Percentiles rank a stretch among this genome's conserved stretches.
Evolutionary conservation across 2,797 vertebrate genomes (phyloP).

Genomic region (Psittacula derbiana): DNA sequence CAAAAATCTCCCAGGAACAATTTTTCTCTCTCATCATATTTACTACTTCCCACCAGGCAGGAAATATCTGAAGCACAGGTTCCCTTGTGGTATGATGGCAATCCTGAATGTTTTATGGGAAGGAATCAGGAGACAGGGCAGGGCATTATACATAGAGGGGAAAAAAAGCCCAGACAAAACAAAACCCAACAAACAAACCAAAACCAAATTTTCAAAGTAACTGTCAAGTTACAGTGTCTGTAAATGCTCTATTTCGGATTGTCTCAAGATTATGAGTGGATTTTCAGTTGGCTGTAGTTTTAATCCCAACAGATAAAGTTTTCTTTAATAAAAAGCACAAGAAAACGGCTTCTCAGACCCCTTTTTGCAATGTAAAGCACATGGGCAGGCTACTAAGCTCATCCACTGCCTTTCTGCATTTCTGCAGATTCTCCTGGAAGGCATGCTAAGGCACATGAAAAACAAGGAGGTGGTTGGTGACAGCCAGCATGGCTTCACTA

Average conservation of each 20-base stretch:
- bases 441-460: too few species aligned
- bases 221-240: neutral
- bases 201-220: neutral
- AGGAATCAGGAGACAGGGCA: neutral
- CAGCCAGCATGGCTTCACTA: too few species aligned
- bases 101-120: neutral
- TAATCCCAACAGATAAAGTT: neutral
- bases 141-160: neutral
- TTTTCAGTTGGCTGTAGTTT: constrained; percentile 28
- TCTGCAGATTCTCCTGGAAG: too few species aligned
- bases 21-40: constrained; percentile 58
- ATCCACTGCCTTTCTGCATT: neutral
- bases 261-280: neutral
- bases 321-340: constrained; percentile 12
- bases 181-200: neutral
- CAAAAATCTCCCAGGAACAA: constrained; percentile 49
- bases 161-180: neutral
- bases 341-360: constrained; percentile 15
- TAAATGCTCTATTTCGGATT: neutral
- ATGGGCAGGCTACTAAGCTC: neutral
- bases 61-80: constrained; percentile 13
- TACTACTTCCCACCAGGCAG: constrained; percentile 33
- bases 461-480: too few species aligned
- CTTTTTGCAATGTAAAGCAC: constrained; percentile 27
- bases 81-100: neutral